These are phyloP conservation scores for Anthopleura sola DNA, from an alignment of 64 coral and sea anemone genomes.

Conservation along the genomic window DNA sequence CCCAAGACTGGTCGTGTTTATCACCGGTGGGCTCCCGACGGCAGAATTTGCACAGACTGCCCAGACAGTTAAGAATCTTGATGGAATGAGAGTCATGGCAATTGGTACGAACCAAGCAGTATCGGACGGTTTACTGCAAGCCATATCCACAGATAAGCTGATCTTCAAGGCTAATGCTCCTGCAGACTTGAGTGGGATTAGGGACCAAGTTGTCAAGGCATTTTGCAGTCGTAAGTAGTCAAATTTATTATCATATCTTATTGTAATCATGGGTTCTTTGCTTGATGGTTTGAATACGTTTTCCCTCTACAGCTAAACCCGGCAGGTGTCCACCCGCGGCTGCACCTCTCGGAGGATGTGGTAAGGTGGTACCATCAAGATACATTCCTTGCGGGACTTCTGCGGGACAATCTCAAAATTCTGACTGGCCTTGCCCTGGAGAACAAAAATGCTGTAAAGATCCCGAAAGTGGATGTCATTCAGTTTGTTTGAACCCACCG, in stretches of 20 bases:
- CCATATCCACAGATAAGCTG: slow-evolving; percentile 31
- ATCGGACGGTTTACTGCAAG: slow-evolving; percentile 20
- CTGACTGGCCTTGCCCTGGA: slow-evolving; percentile 49
- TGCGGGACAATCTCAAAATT: background rate
- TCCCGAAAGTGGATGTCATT: slow-evolving; percentile 30
- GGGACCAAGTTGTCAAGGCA: background rate
- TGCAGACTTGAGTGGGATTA: slow-evolving; percentile 10
- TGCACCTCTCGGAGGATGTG: slow-evolving; percentile 6
- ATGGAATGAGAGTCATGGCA: slow-evolving; percentile 47
- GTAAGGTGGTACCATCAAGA: background rate
- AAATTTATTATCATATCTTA: too few species aligned
- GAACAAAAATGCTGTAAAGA: slow-evolving; percentile 51
- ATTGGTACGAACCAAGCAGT: slow-evolving; percentile 58
- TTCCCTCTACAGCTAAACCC: slow-evolving; percentile 15
- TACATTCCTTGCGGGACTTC: slow-evolving; percentile 38
- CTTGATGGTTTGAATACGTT: background rate
- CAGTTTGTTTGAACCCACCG: slow-evolving; percentile 9
- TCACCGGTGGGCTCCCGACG: slow-evolving; percentile 6
- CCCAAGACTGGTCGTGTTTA: slow-evolving; percentile 54
- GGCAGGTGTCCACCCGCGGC: slow-evolving; percentile 16
- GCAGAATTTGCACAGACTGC: slow-evolving; percentile 20
- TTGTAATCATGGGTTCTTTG: too few species aligned
- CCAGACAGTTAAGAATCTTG: slow-evolving; percentile 38
- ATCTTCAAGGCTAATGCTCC: slow-evolving; percentile 48
- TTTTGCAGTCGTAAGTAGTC: slow-evolving; percentile 11